phyloP scores from a whole-genome alignment of 2,797 vertebrate species.

The Siniperca undulata region DNA sequence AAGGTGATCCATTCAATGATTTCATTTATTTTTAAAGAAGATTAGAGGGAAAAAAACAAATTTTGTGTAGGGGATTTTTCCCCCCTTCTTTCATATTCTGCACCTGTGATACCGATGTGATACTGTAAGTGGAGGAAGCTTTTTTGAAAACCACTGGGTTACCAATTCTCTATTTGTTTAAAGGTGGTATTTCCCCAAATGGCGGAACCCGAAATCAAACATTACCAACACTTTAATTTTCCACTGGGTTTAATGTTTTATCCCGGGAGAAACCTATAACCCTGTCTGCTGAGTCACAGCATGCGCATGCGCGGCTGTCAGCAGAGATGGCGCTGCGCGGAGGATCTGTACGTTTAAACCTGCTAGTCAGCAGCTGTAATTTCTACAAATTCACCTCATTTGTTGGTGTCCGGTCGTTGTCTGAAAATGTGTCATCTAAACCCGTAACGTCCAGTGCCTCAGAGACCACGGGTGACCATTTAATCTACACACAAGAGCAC shows the following conservation, averaged over 20 bases:
- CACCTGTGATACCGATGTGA: not conserved
- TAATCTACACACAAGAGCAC: conserved; percentile 81
- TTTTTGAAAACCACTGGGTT: not conserved
- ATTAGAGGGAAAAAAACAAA: too few relatives aligned
- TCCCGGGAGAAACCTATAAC: not conserved
- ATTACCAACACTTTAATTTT: not conserved
- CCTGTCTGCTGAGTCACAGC: rapidly evolving
- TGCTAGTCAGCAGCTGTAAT: conserved; percentile 26
- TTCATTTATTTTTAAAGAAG: not conserved
- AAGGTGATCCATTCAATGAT: not conserved
- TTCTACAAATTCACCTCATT: conserved; percentile 40
- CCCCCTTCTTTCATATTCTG: too few relatives aligned
- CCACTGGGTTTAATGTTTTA: conserved; percentile 15
- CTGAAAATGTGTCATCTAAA: conserved; percentile 71
- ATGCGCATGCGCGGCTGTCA: conserved; percentile 77
- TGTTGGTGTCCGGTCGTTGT: conserved; percentile 63
- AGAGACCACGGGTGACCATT: conserved; percentile 51
- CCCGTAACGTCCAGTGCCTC: conserved; percentile 34
- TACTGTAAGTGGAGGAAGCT: not conserved
- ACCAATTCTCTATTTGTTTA: not conserved
- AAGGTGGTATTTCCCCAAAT: not conserved
- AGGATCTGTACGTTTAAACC: conserved; percentile 33
- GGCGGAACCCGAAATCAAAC: not conserved
- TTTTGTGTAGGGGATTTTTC: not conserved
- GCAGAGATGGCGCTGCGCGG: conserved; percentile 75